Evolutionary conservation across 2,797 vertebrate species (phyloP), one percentile per base, ranked within the genome.

Genomic region (Falco concolor): DNA sequence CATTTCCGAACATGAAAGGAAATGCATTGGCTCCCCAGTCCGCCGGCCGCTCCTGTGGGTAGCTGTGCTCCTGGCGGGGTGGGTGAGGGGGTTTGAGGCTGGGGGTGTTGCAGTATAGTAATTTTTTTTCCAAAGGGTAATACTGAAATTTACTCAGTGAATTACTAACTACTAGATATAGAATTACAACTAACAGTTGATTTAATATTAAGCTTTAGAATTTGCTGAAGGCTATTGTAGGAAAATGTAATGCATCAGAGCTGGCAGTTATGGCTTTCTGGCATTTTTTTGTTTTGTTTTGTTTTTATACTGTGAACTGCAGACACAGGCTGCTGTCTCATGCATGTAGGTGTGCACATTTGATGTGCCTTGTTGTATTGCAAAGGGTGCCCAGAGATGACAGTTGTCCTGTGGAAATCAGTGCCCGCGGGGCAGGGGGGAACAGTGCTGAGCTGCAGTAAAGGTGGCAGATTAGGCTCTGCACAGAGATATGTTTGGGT

Each of bases 301-400:
- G 14, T 54, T 34, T 8, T 38, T 1, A 1, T 1, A 4, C 24
- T 4, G 6, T 38, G 50, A 60, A 42, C 59, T 23, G 34, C 30
- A 15, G 84, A 19, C 17, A 6, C 13, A 14, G 50, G 60, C 64
- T 24, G n/a, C 72, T 79, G 57, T 6, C 78, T 54, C 21, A 0
- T 3, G 9, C 0, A 1, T 1, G 30, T 5, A 45, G 76, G 18
- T 8, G 45, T 11, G 77, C 10, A 2, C 32, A 0, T 11, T 5
- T 12, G 49, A 24, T 21, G 59, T 27, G 49, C 72, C 34, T 19
- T 9, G 6, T 10, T 24, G n/a, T 3, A 11, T 20, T 5, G 11
- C n/a, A 1, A 23, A 32, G 44, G 32, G 3, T 32, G 70, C 44
- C 50, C 32, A 5, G 38, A 30, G 42, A 15, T 0, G 2, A 13